Conservation (phyloP, 2,888 invertebrate genomes). For the Noctua comes region DNA sequence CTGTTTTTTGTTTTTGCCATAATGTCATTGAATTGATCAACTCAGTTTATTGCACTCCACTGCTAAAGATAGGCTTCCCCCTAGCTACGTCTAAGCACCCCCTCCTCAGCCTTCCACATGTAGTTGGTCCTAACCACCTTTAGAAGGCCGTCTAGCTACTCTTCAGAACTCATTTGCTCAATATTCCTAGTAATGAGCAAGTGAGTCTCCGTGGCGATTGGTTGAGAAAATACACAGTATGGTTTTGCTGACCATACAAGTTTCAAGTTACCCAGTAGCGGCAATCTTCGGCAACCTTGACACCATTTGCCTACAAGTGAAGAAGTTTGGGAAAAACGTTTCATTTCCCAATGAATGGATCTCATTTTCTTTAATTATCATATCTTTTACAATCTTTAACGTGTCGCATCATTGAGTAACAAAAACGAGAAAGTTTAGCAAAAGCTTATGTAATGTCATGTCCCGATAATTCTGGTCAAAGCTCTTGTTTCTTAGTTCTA, state of each 20-base stretch:
- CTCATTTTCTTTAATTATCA: not conserved
- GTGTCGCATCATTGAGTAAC: slow-evolving; percentile 41
- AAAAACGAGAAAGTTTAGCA: slow-evolving; percentile 45
- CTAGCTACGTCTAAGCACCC: not conserved
- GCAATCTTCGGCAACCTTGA: not conserved
- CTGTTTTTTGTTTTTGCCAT: not conserved
- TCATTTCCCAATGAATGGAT: not conserved
- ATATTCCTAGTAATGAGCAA: not conserved
- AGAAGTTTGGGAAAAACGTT: not conserved
- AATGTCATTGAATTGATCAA: not conserved
- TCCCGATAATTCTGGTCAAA: slow-evolving; percentile 50
- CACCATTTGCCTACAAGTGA: not conserved
- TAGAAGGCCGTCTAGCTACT: not conserved
- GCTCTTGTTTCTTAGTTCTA: slow-evolving; percentile 19
- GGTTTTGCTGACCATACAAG: not conserved
- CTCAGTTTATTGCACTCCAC: not conserved
- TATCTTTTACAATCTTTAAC: slow-evolving; percentile 1
- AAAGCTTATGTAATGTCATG: slow-evolving; percentile 47
- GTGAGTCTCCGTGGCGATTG: not conserved
- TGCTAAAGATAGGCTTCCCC: not conserved
- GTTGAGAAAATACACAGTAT: too few relatives aligned
- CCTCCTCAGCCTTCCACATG: not conserved
- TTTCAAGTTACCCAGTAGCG: not conserved
- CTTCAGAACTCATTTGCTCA: not conserved
- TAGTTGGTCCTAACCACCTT: not conserved